These are phyloP conservation scores for Yasuhikotakia modesta DNA, from an alignment of 2,797 vertebrate genomes.

Conservation along the genomic window DNA sequence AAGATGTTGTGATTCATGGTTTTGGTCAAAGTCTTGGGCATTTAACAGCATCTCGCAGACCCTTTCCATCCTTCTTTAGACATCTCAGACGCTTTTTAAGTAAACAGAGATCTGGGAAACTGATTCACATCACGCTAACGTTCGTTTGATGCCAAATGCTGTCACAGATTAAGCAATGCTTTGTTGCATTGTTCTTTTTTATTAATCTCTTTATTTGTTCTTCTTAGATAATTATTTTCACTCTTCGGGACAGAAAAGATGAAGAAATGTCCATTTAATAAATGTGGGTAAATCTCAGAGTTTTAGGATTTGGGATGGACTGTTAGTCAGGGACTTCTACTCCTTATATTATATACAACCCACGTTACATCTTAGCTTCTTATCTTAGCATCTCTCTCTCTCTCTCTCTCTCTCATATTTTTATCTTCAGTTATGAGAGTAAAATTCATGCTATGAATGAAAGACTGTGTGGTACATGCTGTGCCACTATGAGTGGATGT, in stretches of 20 bases:
- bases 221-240: not conserved
- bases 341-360: slow-evolving; percentile 9
- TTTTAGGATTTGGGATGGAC: slow-evolving; percentile 21
- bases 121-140: not conserved
- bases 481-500: not conserved
- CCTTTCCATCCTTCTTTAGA: not conserved
- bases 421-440: slow-evolving; percentile 14
- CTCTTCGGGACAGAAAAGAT: too few species aligned
- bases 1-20: slow-evolving; percentile 33
- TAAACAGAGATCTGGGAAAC: not conserved
- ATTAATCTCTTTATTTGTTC: not conserved
- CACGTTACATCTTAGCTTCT: not conserved
- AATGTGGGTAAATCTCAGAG: not conserved
- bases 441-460: slow-evolving; percentile 22
- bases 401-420: slow-evolving; percentile 2
- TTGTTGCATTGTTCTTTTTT: not conserved
- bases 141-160: not conserved
- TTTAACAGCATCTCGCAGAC: not conserved
- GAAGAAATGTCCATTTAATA: not conserved
- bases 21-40: not conserved
- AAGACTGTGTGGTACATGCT: not conserved
- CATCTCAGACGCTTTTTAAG: not conserved
- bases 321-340: slow-evolving; percentile 10
- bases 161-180: not conserved
- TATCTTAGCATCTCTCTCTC: too few species aligned